Evolutionary conservation across 2,888 invertebrate species (phyloP), one percentile per base, ranked within the genome.

Genomic region (Andrena fulva): DNA sequence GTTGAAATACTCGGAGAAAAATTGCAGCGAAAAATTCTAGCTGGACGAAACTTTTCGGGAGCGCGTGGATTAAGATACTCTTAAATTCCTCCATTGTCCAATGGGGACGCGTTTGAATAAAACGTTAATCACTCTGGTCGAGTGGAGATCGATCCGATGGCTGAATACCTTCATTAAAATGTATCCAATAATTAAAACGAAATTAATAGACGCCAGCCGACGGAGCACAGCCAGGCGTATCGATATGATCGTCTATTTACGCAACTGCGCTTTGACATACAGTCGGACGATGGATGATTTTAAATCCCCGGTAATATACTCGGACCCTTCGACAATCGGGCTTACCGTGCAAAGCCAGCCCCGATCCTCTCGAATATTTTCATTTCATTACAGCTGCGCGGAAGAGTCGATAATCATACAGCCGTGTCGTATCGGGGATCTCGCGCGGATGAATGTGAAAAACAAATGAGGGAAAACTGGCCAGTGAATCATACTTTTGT

Each of bases 311-410:
- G n/a, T 62, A 20, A 66, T 67, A 42, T 7, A 29, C 35, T 12
- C 29, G 59, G 48, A 33, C 20, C 29, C 67, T 42, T 73, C 60
- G 29, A 60, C 33, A 35, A 50, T 63, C 54, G n/a, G 12, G 54
- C 24, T 52, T 48, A 33, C 31, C 59, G 29, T 12, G 59, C 50
- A 12, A n/a, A 35, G 66, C 8, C 16, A 2, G n/a, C 4, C n/a
- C 20, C 33, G 59, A 54, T 63, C 63, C 42, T 8, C 8, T 27
- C 52, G 52, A 79, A 77, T 79, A 70, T 79, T 70, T 77, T 77
- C 64, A 50, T 79, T 79, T 77, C 64, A 77, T 79, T 77, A 70
- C 20, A 2, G 31, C 12, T 20, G n/a, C 50, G 54, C 27, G 69
- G 52, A 4, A 59, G 64, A 69, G 59, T 56, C 77, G 62, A 79